Percentiles rank a stretch among this genome's conserved stretches.
phyloP scores from a whole-genome alignment of 1,140 invertebrate species.

The Apis dorsata region DNA sequence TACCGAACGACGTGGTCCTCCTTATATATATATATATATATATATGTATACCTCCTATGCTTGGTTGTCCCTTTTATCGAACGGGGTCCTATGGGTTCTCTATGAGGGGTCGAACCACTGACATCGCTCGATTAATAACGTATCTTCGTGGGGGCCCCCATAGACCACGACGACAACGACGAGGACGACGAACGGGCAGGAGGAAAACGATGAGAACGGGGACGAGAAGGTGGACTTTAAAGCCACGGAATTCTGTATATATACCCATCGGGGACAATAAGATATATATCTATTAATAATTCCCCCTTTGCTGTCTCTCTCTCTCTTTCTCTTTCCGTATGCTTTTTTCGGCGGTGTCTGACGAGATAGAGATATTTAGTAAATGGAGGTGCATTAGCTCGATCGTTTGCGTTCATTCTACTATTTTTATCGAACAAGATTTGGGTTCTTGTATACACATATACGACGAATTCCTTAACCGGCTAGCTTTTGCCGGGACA shows the following conservation, averaged over 20 bases:
- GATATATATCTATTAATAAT: conserved; percentile 66
- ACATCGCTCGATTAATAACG: conserved; percentile 70
- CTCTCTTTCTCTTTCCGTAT: neutral
- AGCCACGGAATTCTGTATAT: conserved; percentile 48
- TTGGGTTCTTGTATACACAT: neutral
- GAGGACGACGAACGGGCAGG: conserved; percentile 22
- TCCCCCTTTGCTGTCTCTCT: neutral
- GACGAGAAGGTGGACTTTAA: conserved; percentile 14
- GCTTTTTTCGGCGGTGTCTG: neutral
- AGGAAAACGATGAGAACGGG: conserved; percentile 13
- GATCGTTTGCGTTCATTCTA: neutral
- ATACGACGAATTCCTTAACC: neutral
- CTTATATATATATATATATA: too few species aligned
- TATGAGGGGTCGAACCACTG: conserved; percentile 72
- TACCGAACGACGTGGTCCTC: neutral
- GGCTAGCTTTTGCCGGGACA: neutral
- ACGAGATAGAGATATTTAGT: conserved; percentile 44
- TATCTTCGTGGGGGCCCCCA: conserved; percentile 64
- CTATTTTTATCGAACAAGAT: neutral
- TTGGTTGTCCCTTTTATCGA: conserved; percentile 57
- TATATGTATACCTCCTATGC: neutral
- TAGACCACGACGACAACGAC: conserved; percentile 52
- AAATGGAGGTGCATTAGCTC: conserved; percentile 32
- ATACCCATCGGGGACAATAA: conserved; percentile 58
- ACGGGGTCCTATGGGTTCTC: conserved; percentile 67